Base-by-base conservation (phyloP, 2,888 invertebrate genomes). In the Allygus modestus region DNA sequence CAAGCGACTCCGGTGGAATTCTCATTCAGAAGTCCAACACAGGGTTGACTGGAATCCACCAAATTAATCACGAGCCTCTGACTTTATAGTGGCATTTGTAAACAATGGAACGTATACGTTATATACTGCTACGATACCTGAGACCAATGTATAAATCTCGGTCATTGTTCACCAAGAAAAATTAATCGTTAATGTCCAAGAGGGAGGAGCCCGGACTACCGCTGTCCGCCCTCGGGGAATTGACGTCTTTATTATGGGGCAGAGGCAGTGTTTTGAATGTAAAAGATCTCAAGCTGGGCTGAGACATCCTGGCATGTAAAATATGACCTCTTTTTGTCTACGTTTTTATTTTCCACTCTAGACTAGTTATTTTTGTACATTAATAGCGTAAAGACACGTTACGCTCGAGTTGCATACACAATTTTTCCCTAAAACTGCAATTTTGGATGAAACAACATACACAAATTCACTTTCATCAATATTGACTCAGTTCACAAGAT, bases 171-270 rank as follows among this genome's bases (percentile, higher is more conserved):
- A 9, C 37, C n/a, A 51, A 51, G 51, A 51, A 51, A 37, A 51
- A 51, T 51, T 5, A 51, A n/a, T 51, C 9, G n/a, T 51, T 23
- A 23, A 23, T 23, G n/a, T n/a, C n/a, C 46, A 20, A 58, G 58
- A 23, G 58, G 58, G 23, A 20, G 58, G 23, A 23, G 58, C 15
- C 17, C n/a, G 58, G 0, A 5, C 23, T 23, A 58, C 5, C n/a
- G 7, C 58, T 58, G 58, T 58, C 58, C 58, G 58, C 58, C 58
- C 58, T 23, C n/a, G n/a, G 58, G 2, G 23, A 23, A 58, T 58
- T 23, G 7, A 58, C 58, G 58, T 20, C 23, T 58, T 23, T 20
- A 58, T 58, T 58, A 20, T 58, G 58, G 20, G 17, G 15, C 51
- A 2, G 51, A 51, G 51, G 51, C 2, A 4, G 9, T 37, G 9